Evolutionary conservation across 2,888 invertebrate genomes (phyloP), one percentile per base, ranked within the genome.

Genomic region (Drosophila monieri): DNA sequence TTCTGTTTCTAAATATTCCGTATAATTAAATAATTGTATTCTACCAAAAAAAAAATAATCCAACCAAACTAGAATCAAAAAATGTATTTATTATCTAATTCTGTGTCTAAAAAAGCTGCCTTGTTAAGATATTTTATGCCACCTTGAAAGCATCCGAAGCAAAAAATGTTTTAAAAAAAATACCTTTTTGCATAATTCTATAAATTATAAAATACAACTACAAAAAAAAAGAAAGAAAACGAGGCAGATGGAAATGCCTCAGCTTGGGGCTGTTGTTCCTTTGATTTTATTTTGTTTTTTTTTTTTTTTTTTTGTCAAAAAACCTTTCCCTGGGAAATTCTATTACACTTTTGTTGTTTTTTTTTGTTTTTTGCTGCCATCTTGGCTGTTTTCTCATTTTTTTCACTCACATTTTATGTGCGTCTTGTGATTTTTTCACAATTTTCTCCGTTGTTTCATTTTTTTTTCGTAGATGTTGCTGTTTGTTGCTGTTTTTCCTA

Each of bases 401-500:
- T 39, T 64, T 66, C 66, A 65, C 57, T 74, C 57, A 62, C 66
- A 69, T 81, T 75, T 83, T 64, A 83, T 78, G 80, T 74, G 80
- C 77, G 80, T 73, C 80, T 65, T 80, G 78, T 65, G 80, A 80
- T 80, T 76, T 58, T 60, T 51, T 52, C 68, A 55, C 66, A 66
- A 69, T 57, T 66, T 67, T 70, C 52, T 51, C 47, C 62, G 54
- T 56, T 64, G 66, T 66, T 65, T 6, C 39, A 21, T 25, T 12
- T 53, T 30, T 25, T 56, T 49, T 8, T 58, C 64, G 27, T 27
- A 27, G 27, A 30, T 43, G 41, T 35, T 59, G 18, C 32, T 41
- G 21, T 23, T 39, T 43, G 41, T 44, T 59, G 18, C 32, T 41
- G 8, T 43, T 55, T 54, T 15, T 37, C 61, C 61, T 76, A 79